phyloP scores from a whole-genome alignment of 2,888 invertebrate genomes.

The Drosophila mercatorum region DNA sequence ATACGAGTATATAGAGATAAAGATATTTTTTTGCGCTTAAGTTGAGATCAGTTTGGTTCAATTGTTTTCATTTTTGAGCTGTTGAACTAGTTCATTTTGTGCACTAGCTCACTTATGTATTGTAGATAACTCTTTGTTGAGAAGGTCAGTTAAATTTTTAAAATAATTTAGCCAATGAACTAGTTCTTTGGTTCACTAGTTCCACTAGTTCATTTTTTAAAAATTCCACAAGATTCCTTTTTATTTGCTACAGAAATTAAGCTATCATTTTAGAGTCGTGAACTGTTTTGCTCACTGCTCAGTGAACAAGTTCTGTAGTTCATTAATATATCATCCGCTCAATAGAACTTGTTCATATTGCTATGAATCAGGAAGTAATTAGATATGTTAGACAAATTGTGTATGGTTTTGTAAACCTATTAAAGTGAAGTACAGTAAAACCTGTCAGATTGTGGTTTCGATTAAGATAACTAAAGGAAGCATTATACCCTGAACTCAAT shows the following conservation, averaged over 20 bases:
- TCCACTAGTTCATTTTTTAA: not conserved
- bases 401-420: not conserved
- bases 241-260: no score
- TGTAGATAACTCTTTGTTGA: not conserved
- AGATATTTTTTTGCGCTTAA: not conserved
- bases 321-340: not conserved
- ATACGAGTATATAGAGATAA: not conserved
- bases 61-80: not conserved
- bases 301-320: no score
- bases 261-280: no score
- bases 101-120: not conserved
- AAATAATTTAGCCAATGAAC: not conserved
- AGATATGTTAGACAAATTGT: not conserved
- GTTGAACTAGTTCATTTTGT: not conserved
- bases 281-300: no score
- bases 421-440: not conserved
- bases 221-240: not conserved
- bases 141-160: no score
- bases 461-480: not conserved
- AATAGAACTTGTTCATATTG: not conserved
- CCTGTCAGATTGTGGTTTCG: not conserved
- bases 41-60: no score
- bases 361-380: not conserved
- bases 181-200: not conserved
- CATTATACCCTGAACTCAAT: not conserved